Evolutionary conservation across 2,113 vertebrate genomes (phyloP).

Genomic region (Eleginops maclovinus): DNA sequence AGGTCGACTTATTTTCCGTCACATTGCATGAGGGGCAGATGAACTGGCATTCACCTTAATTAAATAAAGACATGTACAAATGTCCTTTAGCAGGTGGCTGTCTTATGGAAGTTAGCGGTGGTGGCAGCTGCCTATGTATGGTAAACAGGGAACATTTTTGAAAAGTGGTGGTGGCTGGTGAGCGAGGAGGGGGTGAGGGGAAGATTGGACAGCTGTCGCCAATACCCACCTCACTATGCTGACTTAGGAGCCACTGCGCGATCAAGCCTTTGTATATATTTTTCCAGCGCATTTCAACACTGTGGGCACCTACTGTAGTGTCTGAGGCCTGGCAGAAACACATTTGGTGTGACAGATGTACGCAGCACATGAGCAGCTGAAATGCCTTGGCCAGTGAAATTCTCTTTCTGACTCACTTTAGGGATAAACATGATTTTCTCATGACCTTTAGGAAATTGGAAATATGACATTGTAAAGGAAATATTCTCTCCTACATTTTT

Average conservation of each 20-base stretch:
- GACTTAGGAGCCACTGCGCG: slow-evolving; percentile 76
- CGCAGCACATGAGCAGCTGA: slow-evolving; percentile 59
- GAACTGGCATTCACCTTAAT: slow-evolving; percentile 86
- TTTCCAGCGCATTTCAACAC: slow-evolving; percentile 74
- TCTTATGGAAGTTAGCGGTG: slow-evolving; percentile 81
- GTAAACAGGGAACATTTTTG: slow-evolving; percentile 82
- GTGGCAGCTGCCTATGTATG: slow-evolving; percentile 85
- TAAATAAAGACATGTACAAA: slow-evolving; percentile 86
- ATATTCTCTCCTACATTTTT: neutral
- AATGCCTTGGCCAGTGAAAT: slow-evolving; percentile 45
- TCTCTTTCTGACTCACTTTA: slow-evolving; percentile 52
- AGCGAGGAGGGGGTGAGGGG: slow-evolving; percentile 45
- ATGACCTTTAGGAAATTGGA: slow-evolving; percentile 16
- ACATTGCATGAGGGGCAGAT: slow-evolving; percentile 76
- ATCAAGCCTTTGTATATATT: slow-evolving; percentile 79
- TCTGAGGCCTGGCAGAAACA: slow-evolving; percentile 63
- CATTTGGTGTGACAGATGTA: slow-evolving; percentile 78
- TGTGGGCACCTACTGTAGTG: slow-evolving; percentile 71
- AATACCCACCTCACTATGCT: slow-evolving; percentile 77
- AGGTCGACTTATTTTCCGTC: slow-evolving; percentile 82
- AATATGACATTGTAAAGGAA: neutral
- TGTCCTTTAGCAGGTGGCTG: slow-evolving; percentile 84
- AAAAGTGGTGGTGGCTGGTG: slow-evolving; percentile 75
- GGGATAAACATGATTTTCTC: slow-evolving; percentile 24
- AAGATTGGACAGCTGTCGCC: slow-evolving; percentile 76